Base-by-base conservation (phyloP, 2,888 invertebrate genomes). In the Latrodectus elegans region DNA sequence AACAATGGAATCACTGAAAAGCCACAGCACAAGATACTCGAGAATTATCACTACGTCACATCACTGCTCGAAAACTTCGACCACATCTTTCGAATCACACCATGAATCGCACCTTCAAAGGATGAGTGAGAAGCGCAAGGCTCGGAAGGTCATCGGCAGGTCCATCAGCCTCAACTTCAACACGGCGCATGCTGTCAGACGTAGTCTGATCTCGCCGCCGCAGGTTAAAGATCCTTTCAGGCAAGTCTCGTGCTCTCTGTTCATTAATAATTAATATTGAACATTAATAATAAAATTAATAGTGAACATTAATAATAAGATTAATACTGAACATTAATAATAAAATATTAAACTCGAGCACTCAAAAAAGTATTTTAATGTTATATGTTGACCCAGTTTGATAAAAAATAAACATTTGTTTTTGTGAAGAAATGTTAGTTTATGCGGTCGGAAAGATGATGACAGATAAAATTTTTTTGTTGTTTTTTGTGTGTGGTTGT, bases 161-260 rank as follows among this genome's bases (percentile, higher is more conserved):
- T 84, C 84, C n/a, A 88, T 88, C 51, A 88, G 88, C 15, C 80
- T 88, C 67, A 88, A 88, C 49, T 88, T 88, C 79, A 88, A 88
- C 75, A 70, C 78, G 4, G 76, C 87, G 38, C 80, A 87, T 72
- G 76, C 81, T 1, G 73, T 87, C n/a, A 87, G 87, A 4, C 87
- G 82, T 52, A 49, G 26, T 6, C 17, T 73, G n/a, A 67, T 87
- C 8, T 87, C 87, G 2, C 87, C 87, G 4, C 82, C 82, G 1
- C 53, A 73, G 9, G 17, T 87, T 53, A 55, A 22, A 9, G 73
- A 82, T 14, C 60, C 65, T 49, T 87, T 87, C 82, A 82, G 87
- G 87, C 79, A 87, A 87, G 87, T 86, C 52, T 3, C 38, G 9
- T 51, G 6, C 17, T 22, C 0, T 38, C 4, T 38, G 4, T 38